Evolutionary conservation across 2,888 invertebrate genomes (phyloP), one percentile per base, ranked within the genome.

Genomic region (Clepsis dumicolana): DNA sequence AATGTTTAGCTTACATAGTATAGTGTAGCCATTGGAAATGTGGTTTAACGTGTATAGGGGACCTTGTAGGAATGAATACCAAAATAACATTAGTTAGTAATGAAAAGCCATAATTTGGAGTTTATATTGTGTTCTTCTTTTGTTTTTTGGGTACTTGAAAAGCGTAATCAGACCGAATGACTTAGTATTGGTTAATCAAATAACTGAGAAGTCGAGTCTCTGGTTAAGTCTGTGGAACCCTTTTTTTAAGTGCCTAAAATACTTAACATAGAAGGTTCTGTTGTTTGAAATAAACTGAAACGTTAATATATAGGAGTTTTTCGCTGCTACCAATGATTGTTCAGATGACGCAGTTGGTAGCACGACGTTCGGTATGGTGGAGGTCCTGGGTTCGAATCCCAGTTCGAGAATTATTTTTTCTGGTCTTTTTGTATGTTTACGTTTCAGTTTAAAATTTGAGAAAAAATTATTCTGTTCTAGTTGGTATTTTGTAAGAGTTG

Each of bases 1-100:
- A 80, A 82, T 83, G 78, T 83, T 76, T 83, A 84, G 83, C 77
- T 78, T 75, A 82, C 75, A 71, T 71, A 70, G 71, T 65, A 64
- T 73, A 74, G 72, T 66, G 64, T 77, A 72, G 72, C 56, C 64
- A 71, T 74, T 59, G 65, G 54, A 64, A 66, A 48, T 41, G 61
- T 70, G 68, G 73, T 62, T 73, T 71, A 67, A 70, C 73, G 75
- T 80, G 72, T 71, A 70, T 81, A 83, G 80, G 79, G 85, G 81
- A 84, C 83, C 83, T 80, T 73, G 72, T 82, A 81, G 73, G 64
- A 72, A 77, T 59, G 63, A 53, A 67, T 68, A 77, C 76, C 65
- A 64, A 64, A 75, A 76, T 75, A 61, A 75, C 75, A 73, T 59
- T 64, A 68, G 63, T 64, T 59, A 21, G 41, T 63, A 63, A 27